Evolutionary conservation across 2,113 vertebrate species (phyloP).

Genomic region (Pedetes capensis): DNA sequence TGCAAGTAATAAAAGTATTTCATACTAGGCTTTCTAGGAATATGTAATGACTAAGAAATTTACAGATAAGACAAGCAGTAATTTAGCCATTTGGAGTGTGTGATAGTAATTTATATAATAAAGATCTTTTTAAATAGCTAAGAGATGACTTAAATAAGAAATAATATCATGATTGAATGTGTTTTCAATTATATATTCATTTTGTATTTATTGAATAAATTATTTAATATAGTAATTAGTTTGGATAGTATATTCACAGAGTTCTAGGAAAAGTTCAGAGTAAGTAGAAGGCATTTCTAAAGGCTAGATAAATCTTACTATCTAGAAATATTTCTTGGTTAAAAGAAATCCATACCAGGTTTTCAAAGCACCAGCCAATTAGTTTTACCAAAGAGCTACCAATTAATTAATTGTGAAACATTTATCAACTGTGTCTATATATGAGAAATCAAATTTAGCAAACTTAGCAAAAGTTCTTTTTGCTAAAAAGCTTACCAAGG

Average conservation of each 20-base stretch:
- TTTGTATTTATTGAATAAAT: constrained; percentile 36
- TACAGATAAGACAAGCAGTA: not conserved
- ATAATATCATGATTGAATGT: not conserved
- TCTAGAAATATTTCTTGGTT: constrained; percentile 36
- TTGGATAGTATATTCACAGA: not conserved
- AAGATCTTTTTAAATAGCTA: constrained; percentile 26
- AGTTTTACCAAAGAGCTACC: constrained; percentile 19
- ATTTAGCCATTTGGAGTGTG: not conserved
- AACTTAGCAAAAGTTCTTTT: not conserved
- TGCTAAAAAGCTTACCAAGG: not conserved
- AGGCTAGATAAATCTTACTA: not conserved
- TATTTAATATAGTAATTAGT: constrained; percentile 34
- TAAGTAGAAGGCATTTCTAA: constrained; percentile 6
- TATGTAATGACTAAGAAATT: constrained; percentile 8
- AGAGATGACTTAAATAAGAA: not conserved
- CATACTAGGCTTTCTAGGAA: not conserved
- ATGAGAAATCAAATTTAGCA: not conserved
- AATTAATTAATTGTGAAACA: constrained; percentile 7
- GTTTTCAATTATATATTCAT: not conserved
- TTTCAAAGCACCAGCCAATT: constrained; percentile 12
- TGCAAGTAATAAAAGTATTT: not conserved
- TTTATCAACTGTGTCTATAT: not conserved
- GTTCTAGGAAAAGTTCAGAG: constrained; percentile 42
- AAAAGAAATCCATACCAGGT: not conserved
- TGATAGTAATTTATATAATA: not conserved